Evolutionary conservation across 2,888 invertebrate genomes (phyloP).

Genomic region (Microplitis manilae): DNA sequence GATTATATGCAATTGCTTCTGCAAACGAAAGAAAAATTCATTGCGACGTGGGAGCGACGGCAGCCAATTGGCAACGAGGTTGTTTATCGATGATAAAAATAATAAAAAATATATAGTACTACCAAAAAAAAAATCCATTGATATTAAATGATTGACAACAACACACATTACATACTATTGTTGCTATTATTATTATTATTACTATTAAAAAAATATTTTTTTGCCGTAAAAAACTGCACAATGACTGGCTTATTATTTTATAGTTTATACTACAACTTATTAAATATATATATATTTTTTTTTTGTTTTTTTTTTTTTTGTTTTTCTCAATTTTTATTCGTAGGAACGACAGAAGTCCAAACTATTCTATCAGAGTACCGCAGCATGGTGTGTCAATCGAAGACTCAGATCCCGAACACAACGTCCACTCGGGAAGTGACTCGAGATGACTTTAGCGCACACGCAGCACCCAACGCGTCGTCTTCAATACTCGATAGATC

Average conservation of each 20-base stretch:
- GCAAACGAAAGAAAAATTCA: constrained; percentile 73
- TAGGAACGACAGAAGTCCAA: constrained; percentile 66
- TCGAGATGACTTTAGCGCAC: constrained; percentile 68
- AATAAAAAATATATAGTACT: constrained; percentile 1
- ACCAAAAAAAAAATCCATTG: constrained; percentile 2
- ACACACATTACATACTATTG: neutral
- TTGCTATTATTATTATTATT: neutral
- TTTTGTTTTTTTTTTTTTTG: neutral
- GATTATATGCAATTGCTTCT: constrained; percentile 90
- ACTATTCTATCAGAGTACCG: constrained; percentile 63
- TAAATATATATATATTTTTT: neutral
- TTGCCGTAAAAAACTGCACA: neutral
- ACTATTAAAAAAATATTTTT: neutral
- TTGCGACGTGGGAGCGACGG: constrained; percentile 70
- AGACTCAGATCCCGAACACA: constrained; percentile 66
- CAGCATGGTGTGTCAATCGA: constrained; percentile 67
- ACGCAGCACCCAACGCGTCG: constrained; percentile 61
- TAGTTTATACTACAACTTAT: neutral
- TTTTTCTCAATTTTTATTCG: constrained; percentile 36
- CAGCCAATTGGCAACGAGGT: constrained; percentile 67
- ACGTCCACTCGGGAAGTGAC: constrained; percentile 66
- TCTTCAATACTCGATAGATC: constrained; percentile 46
- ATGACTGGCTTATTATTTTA: neutral
- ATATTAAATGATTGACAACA: constrained; percentile 15
- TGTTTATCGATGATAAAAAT: constrained; percentile 36